Base-by-base conservation (phyloP, 2,113 vertebrate species). In the Nicator chloris region DNA sequence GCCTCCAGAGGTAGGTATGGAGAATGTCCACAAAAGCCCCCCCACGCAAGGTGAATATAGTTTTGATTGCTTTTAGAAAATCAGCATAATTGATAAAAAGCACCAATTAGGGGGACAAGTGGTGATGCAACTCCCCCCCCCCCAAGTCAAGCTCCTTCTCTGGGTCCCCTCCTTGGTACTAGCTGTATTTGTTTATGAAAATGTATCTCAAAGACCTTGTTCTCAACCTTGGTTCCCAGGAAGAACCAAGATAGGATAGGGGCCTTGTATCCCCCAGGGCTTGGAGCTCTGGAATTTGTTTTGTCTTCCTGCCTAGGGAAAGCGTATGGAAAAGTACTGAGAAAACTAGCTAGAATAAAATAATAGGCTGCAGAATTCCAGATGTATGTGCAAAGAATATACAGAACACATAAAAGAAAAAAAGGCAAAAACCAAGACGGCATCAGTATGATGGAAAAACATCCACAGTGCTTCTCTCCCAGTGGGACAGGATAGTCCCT, bases 11-110 rank as follows among this genome's bases (percentile, higher is more conserved):
- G 14, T 30, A 73, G 28, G n/a, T 73, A 73, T 19, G 28, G 12
- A 47, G 12, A 56, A 84, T n/a, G 10, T 11, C 18, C 49, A 54
- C 49, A 18, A 33, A 84, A 54, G 9, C 16, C n/a, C 6, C 8
- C 3, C 5, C 3, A 10, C 1, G 4, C 1, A 1, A 9, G 23
- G 5, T 39, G 49, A 84, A n/a, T 64, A 56, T 7, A 56, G 40
- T 19, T 84, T 56, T 56, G 19, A 84, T 1, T 56, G 5, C 19
- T 23, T 56, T 73, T 28, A 64, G 30, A 24, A 65, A 84, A 56
- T 73, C 4, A 47, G n/a, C n/a, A n/a, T 23, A 47, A 64, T 8
- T 47, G 28, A 64, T 24, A n/a, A 47, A 84, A 64, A 47, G 15
- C 28, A 27, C 6, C 23, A 65, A 0, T 56, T 64, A 56, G n/a